Conservation (phyloP, 2,888 invertebrate genomes). For the Proisotoma minuta region DNA sequence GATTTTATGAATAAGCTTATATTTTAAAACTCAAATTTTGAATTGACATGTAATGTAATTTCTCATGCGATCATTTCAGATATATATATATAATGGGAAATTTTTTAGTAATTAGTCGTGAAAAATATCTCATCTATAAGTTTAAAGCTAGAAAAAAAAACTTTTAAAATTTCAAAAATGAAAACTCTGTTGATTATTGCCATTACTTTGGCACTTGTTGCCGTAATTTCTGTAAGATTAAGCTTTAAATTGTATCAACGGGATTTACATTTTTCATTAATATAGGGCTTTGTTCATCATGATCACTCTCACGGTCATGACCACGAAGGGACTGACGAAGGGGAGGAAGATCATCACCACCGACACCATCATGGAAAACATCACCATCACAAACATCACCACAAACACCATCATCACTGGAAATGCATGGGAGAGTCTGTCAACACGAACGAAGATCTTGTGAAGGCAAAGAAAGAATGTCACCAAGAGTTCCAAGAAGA, state of each 20-base stretch:
- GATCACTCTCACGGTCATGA: not conserved
- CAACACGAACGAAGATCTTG: slow-evolving; percentile 5
- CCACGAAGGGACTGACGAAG: not conserved
- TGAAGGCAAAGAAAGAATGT: slow-evolving; percentile 12
- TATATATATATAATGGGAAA: no score
- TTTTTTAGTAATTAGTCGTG: no score
- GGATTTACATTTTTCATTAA: not conserved
- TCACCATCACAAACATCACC: slow-evolving; percentile 13
- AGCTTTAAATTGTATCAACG: not conserved
- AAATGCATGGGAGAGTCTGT: slow-evolving; percentile 19
- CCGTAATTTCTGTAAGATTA: not conserved
- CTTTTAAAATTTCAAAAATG: no score
- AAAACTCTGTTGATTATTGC: not conserved
- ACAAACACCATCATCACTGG: slow-evolving; percentile 7
- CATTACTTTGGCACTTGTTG: not conserved
- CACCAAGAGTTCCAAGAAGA: slow-evolving; percentile 9
- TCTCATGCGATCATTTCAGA: no score
- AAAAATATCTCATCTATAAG: no score
- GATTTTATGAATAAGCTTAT: no score
- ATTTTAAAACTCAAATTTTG: no score
- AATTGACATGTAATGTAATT: no score
- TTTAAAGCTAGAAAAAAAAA: no score
- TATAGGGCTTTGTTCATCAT: not conserved
- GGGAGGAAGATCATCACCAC: not conserved
- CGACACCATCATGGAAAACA: slow-evolving; percentile 10